Base-by-base conservation (phyloP, 2,113 vertebrate genomes). In the Lynx canadensis region DNA sequence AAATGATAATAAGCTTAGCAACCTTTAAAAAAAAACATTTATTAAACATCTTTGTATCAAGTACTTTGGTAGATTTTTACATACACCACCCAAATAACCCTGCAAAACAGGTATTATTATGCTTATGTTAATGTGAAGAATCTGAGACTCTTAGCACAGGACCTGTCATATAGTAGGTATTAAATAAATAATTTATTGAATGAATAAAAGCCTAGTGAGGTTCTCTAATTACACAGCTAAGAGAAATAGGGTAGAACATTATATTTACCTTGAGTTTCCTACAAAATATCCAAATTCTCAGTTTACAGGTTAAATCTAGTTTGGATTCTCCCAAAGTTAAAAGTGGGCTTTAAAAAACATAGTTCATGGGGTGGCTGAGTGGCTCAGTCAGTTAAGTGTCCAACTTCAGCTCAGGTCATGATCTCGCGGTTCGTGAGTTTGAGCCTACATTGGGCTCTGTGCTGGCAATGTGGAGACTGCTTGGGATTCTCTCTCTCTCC, bases 141-240 rank as follows among this genome's bases (percentile, higher is more conserved):
- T 89, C 5, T 76, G 29, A 85, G 23, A 68, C 45, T 91, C 65
- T 57, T 73, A 48, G 71, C 63, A 96, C 23, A 91, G 38, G 27
- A 69, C 27, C 85, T 85, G 36, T 68, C 45, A 82, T n/a, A 55
- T 3, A 71, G 11, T 36, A n/a, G 33, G n/a, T 66, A 82, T 57
- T 78, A 50, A 89, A 71, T 27, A 89, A 95, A 78, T 78, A 95
- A 92, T 33, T 71, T 71, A 13, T 11, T 74, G 79, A 76, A 65
- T 78, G n/a, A 92, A 80, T 81, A 96, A 96, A 86, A 89, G 66
- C 12, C 82, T 88, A 96, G 33, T 57, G 55, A 94, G 84, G 19
- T 74, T 18, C 76, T 21, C 31, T 84, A 80, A 66, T 36, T 69
- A 88, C 18, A 63, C 4, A 73, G 33, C 7, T 45, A 94, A 92